phyloP scores from a whole-genome alignment of 2,888 invertebrate species.

The Dexiosoma caninum region DNA sequence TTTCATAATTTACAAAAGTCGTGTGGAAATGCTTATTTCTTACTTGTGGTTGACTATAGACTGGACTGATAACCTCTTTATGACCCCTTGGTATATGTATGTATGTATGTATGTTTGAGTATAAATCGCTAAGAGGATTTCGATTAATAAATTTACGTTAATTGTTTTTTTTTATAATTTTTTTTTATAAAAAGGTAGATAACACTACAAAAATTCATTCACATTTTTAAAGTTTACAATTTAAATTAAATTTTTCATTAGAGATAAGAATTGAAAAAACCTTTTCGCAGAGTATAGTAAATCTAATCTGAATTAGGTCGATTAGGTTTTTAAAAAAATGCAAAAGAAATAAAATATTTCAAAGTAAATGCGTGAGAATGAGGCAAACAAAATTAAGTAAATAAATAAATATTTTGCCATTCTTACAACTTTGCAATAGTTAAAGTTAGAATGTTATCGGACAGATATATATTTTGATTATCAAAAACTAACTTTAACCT shows the following conservation, averaged over 20 bases:
- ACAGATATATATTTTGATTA: too few relatives aligned
- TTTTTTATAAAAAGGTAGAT: slow-evolving; percentile 49
- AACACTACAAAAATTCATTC: slow-evolving; percentile 56
- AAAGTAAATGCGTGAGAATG: background rate
- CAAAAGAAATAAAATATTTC: slow-evolving; percentile 11
- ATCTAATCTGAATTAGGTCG: slow-evolving; percentile 45
- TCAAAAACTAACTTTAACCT: too few relatives aligned
- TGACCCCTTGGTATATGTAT: slow-evolving; percentile 15
- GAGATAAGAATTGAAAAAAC: slow-evolving; percentile 36
- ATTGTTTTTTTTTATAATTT: slow-evolving; percentile 35
- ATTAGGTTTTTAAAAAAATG: background rate
- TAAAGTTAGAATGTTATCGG: too few relatives aligned
- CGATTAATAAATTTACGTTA: slow-evolving; percentile 33
- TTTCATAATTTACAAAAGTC: slow-evolving; percentile 15
- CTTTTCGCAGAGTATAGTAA: slow-evolving; percentile 27
- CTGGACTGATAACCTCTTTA: slow-evolving; percentile 27
- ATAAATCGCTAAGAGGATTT: slow-evolving; percentile 11
- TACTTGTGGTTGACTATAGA: background rate
- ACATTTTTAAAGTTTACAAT: slow-evolving; percentile 46
- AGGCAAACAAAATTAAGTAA: too few relatives aligned
- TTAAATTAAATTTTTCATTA: slow-evolving; percentile 2
- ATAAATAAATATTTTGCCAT: too few relatives aligned
- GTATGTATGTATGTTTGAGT: too few relatives aligned
- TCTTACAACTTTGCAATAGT: too few relatives aligned
- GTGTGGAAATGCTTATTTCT: slow-evolving; percentile 25